phyloP scores from a whole-genome alignment of 2,113 vertebrate genomes.

The Mandrillus leucophaeus region DNA sequence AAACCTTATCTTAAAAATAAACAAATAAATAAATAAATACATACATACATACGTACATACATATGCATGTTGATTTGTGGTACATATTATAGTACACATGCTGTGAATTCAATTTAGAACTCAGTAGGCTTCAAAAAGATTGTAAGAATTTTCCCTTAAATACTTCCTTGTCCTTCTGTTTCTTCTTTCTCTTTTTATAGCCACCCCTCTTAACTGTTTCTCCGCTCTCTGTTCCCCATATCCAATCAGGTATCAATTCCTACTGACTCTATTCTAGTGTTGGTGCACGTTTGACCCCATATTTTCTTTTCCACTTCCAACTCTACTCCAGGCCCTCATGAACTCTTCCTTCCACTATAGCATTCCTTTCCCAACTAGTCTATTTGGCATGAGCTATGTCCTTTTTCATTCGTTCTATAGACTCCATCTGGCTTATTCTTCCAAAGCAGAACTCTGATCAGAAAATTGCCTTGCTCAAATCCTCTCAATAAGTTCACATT shows the following conservation, averaged over 20 bases:
- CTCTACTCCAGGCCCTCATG: background rate
- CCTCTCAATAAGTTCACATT: background rate
- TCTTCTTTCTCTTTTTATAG: background rate
- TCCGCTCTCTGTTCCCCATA: background rate
- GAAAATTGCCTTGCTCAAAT: background rate
- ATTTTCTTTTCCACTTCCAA: background rate
- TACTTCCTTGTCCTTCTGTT: background rate
- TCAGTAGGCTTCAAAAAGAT: background rate
- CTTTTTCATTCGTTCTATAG: background rate
- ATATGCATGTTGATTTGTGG: background rate
- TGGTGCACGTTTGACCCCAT: background rate
- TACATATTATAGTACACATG: background rate
- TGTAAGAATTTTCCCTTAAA: background rate
- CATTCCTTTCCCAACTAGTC: background rate
- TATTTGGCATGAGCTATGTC: background rate
- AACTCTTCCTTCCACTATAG: background rate
- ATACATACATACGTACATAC: no score
- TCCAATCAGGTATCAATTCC: background rate
- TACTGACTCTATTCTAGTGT: background rate
- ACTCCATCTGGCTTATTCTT: background rate
- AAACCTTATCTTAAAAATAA: no score
- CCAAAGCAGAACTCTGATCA: background rate
- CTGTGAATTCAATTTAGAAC: background rate
- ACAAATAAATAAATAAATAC: no score
- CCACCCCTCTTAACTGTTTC: background rate